Evolutionary conservation across 1,140 invertebrate species (phyloP), one percentile per base, ranked within the genome.

Genomic region (Brachionus koreanus): DNA sequence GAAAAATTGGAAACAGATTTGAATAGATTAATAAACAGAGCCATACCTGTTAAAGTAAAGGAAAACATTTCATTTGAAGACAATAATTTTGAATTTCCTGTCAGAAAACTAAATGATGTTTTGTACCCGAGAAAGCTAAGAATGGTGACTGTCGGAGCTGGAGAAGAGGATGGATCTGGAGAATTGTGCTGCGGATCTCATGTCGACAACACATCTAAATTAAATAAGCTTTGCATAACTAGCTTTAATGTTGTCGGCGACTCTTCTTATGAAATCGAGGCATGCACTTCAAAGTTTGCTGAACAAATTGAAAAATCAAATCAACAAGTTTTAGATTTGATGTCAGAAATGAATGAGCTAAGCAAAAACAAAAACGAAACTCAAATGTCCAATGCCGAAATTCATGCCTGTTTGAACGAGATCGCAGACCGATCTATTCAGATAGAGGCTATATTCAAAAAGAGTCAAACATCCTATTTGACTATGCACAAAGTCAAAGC

Each of bases 241-340:
- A 7, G 65, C n/a, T 79, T 79, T 39, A 79, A 61, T 65, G 37
- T 61, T 25, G 76, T 79, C 0, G 76, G 76, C 1, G 76, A 79
- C 35, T 79, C 76, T 35, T 79, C 76, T 79, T 79, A 61, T 65
- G 76, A 79, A 79, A 65, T 79, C n/a, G 76, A 79, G 7, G 49
- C 19, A 16, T 79, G 49, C 37, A 79, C 76, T 10, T 79, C 49
- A 6, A 37, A 57, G 9, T 25, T 42, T 19, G 76, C 76, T 6
- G 7, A 19, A 13, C 4, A 79, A 29, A 37, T 43, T 10, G 49
- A 39, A 65, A 42, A 79, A 79, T 37, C 19, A 19, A 16, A 65
- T 39, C 19, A 79, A 35, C 49, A 65, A 25, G 76, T 65, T 3
- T 6, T 61, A 12, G 49, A 79, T 19, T 65, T 61, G 23, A 33